phyloP scores from a whole-genome alignment of 2,888 invertebrate genomes.

The Zaprionus lineosus region DNA sequence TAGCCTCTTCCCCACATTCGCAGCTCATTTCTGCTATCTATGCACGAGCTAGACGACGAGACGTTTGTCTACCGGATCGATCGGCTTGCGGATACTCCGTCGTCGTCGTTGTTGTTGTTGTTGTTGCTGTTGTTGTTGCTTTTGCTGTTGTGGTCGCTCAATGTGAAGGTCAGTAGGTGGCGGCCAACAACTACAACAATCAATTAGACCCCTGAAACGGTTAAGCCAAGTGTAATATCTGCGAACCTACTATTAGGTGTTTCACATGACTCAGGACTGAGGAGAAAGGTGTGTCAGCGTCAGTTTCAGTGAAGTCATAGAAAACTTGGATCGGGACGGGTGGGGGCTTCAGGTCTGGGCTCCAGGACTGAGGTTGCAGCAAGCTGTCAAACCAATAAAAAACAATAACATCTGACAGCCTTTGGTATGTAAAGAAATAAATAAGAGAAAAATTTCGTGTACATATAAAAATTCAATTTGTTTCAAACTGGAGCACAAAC shows the following conservation, averaged over 20 bases:
- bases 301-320: background rate
- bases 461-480: background rate
- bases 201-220: slow-evolving; percentile 76
- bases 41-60: slow-evolving; percentile 69
- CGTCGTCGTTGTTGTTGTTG: slow-evolving; percentile 13
- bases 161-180: slow-evolving; percentile 79
- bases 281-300: slow-evolving; percentile 47
- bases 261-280: slow-evolving; percentile 51
- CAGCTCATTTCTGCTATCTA: background rate
- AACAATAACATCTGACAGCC: slow-evolving; percentile 13
- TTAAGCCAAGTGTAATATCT: slow-evolving; percentile 61
- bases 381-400: slow-evolving; percentile 7
- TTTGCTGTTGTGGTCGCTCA: slow-evolving; percentile 53
- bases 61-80: slow-evolving; percentile 70
- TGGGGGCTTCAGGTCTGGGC: too few relatives aligned
- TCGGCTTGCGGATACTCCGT: slow-evolving; percentile 71
- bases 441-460: background rate
- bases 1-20: too few relatives aligned
- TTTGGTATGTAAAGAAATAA: slow-evolving; percentile 6
- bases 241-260: slow-evolving; percentile 43
- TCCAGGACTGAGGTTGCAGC: too few relatives aligned
- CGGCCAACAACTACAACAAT: slow-evolving; percentile 73
- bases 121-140: slow-evolving; percentile 19
- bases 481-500: background rate
- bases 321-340: background rate